Percentiles rank a stretch among this genome's conserved stretches.
phyloP scores from a whole-genome alignment of 2,113 vertebrate species.

The Capra hircus region DNA sequence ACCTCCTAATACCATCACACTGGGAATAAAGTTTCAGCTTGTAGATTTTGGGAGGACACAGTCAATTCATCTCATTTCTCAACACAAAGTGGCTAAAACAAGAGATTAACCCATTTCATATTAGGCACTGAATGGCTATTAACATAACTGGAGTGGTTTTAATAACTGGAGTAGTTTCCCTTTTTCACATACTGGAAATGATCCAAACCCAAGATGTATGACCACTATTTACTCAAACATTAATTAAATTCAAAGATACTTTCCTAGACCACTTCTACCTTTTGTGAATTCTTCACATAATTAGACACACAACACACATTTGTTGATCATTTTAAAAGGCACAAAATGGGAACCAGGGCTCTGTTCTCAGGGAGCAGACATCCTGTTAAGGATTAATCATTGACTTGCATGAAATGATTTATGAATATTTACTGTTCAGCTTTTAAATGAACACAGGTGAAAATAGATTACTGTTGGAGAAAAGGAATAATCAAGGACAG shows the following conservation, averaged over 20 bases:
- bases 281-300: not conserved
- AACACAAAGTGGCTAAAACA: not conserved
- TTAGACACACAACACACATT: not conserved
- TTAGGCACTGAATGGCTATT: not conserved
- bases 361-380: not conserved
- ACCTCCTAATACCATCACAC: not conserved
- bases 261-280: not conserved
- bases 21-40: not conserved
- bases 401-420: not conserved
- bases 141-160: not conserved
- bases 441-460: not conserved
- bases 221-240: not conserved
- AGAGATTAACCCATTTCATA: not conserved
- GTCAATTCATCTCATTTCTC: not conserved
- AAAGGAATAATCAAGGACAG: not conserved
- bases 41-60: not conserved
- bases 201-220: not conserved
- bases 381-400: not conserved
- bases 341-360: not conserved
- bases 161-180: not conserved
- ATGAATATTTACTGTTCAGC: not conserved
- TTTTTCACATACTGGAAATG: not conserved
- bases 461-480: not conserved
- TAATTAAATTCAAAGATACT: not conserved
- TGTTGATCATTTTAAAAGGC: not conserved